These are phyloP conservation scores for Hirudo medicinalis DNA, from an alignment of 1,140 invertebrate species.

Conservation along the genomic window DNA sequence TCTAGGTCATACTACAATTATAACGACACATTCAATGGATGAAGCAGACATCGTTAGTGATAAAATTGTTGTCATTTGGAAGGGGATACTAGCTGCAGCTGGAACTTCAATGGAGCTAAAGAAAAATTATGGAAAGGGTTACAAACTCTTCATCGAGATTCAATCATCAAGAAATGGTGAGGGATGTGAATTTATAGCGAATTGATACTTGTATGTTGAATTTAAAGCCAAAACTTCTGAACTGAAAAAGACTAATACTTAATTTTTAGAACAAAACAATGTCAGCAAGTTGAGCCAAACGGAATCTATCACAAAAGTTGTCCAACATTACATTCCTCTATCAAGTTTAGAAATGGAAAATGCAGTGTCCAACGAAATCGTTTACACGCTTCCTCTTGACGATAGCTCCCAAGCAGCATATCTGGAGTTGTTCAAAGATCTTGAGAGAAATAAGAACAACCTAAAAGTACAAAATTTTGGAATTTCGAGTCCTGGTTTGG, in stretches of 20 bases:
- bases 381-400: not conserved
- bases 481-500: slow-evolving; percentile 6
- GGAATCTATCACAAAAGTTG: not conserved
- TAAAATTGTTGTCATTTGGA: slow-evolving; percentile 49
- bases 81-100: slow-evolving; percentile 58
- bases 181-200: not conserved
- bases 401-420: not conserved
- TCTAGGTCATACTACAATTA: slow-evolving; percentile 40
- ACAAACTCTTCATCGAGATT: not conserved
- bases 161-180: not conserved
- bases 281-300: not conserved
- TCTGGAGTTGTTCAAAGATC: not conserved
- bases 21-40: slow-evolving; percentile 46
- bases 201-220: not conserved
- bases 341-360: not conserved
- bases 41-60: slow-evolving; percentile 46
- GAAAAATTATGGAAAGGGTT: slow-evolving; percentile 58
- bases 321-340: not conserved
- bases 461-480: not conserved
- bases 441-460: not conserved
- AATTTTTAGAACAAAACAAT: no score
- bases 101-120: slow-evolving; percentile 75
- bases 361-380: not conserved
- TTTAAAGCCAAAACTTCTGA: no score
- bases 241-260: no score